A percentile compares a stretch with the other conserved stretches of the same genome.
These are phyloP conservation scores for Solenodon paradoxus DNA, from an alignment of 2,113 vertebrate genomes.

Conservation along the genomic window DNA sequence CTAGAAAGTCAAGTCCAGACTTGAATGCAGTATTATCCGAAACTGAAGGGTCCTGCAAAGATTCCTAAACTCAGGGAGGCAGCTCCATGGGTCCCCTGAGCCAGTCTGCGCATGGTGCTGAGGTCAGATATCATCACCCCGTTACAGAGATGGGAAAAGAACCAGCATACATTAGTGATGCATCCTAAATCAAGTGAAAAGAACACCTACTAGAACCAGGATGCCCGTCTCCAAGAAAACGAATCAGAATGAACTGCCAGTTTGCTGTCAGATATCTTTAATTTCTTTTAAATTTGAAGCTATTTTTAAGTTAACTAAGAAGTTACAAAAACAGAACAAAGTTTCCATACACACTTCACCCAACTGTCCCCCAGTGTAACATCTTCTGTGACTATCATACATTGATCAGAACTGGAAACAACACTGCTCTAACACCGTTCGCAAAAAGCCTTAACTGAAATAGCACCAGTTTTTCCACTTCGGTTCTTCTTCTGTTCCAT, in stretches of 20 bases:
- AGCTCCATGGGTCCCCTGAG: background rate
- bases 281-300: background rate
- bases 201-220: background rate
- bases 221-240: background rate
- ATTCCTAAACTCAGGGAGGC: background rate
- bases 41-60: background rate
- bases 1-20: background rate
- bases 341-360: background rate
- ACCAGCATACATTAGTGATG: background rate
- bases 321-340: background rate
- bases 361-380: background rate
- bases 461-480: background rate
- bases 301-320: background rate
- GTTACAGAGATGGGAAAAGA: background rate
- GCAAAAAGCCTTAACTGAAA: background rate
- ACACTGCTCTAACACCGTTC: background rate
- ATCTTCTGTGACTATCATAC: background rate
- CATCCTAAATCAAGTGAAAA: background rate
- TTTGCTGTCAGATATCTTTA: background rate
- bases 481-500: background rate
- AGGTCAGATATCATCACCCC: background rate
- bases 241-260: background rate
- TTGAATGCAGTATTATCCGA: background rate
- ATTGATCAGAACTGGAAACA: background rate
- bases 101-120: accelerated